Conservation (phyloP, 2,113 vertebrate genomes). For the Lonchura striata region DNA sequence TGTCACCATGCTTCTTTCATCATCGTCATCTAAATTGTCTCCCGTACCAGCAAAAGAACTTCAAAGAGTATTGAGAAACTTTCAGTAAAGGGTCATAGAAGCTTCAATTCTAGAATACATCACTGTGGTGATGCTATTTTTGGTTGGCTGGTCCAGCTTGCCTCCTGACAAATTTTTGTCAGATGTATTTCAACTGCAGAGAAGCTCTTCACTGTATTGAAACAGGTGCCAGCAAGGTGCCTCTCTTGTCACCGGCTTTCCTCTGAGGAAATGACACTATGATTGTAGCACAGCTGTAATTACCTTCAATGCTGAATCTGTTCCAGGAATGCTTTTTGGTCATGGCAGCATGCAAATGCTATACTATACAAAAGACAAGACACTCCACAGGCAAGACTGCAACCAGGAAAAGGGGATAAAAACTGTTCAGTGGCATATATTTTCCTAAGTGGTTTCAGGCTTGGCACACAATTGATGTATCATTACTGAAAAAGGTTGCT, state of each 20-base stretch:
- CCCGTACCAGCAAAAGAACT: not conserved
- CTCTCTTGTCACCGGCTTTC: not conserved
- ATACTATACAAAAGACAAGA: not conserved
- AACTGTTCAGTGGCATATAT: accelerated
- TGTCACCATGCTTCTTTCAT: constrained; percentile 5
- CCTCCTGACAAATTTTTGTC: not conserved
- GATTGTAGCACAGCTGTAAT: not conserved
- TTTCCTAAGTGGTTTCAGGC: not conserved
- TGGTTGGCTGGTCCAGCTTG: not conserved
- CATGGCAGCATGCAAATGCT: not conserved
- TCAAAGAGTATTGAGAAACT: not conserved
- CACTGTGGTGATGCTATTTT: not conserved
- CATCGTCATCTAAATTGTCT: not conserved
- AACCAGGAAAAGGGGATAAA: not conserved
- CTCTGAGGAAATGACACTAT: not conserved
- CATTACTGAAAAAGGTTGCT: not conserved
- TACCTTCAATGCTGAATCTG: not conserved
- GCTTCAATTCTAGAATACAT: not conserved
- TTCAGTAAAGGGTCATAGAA: not conserved
- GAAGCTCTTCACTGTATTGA: not conserved
- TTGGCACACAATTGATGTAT: not conserved
- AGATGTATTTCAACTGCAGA: not conserved
- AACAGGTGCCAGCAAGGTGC: not conserved
- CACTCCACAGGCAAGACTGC: not conserved
- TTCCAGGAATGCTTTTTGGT: not conserved